Evolutionary conservation across 2,113 vertebrate species (phyloP).

Genomic region (Melierax canorus): DNA sequence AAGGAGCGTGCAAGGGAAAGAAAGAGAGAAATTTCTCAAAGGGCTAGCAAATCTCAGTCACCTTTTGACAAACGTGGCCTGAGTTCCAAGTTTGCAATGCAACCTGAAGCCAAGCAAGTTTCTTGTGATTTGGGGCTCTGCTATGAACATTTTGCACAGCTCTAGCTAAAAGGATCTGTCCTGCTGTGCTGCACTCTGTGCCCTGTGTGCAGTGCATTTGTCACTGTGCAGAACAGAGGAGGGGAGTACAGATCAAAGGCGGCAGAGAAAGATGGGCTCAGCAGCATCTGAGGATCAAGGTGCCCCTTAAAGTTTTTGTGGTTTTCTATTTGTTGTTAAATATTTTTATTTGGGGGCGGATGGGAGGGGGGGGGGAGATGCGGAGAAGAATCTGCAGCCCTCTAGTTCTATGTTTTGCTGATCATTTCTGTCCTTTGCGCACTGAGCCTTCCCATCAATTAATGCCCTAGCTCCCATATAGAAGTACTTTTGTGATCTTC

Average conservation of each 20-base stretch:
- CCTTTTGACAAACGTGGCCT: conserved; percentile 45
- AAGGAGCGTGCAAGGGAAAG: neutral
- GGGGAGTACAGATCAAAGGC: conserved; percentile 61
- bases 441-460: neutral
- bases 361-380: neutral
- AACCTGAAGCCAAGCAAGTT: conserved; percentile 46
- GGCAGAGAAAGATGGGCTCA: conserved; percentile 34
- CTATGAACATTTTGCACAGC: conserved; percentile 64
- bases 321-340: conserved; percentile 23
- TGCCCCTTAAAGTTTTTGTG: conserved; percentile 40
- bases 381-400: neutral
- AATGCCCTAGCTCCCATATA: neutral
- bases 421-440: neutral
- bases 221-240: conserved; percentile 60
- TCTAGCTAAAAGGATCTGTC: conserved; percentile 52
- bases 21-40: conserved; percentile 32
- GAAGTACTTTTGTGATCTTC: neutral
- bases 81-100: conserved; percentile 48
- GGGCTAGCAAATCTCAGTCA: conserved; percentile 22
- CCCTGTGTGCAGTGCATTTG: conserved; percentile 55
- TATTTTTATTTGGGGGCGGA: neutral
- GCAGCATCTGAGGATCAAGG: conserved; percentile 31
- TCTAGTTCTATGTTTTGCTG: neutral
- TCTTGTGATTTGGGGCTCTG: conserved; percentile 60
- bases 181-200: conserved; percentile 63